Conservation (phyloP, 2,888 invertebrate species). For the Synergus umbraculus region DNA sequence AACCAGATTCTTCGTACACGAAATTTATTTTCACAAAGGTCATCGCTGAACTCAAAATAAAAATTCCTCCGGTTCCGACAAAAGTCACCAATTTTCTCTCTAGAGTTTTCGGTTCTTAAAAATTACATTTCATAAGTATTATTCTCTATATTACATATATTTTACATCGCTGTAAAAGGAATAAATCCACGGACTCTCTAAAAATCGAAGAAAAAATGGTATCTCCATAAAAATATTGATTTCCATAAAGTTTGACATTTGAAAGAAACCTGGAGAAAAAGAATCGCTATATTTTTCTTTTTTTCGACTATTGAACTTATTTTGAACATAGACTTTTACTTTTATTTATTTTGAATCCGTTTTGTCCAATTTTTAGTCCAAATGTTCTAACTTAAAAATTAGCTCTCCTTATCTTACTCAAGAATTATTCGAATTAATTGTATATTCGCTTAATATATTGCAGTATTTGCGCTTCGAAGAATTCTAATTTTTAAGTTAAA, state of each 20-base stretch:
- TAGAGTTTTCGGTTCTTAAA: neutral
- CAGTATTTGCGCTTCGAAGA: neutral
- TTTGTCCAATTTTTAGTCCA: no score
- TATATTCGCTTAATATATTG: no score
- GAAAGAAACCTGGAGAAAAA: neutral
- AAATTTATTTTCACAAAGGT: conserved; percentile 18
- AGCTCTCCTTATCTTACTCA: neutral
- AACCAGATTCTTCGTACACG: neutral
- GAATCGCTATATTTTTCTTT: neutral
- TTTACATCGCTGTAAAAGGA: conserved; percentile 20
- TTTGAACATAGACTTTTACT: no score
- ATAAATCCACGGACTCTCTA: neutral
- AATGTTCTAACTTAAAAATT: no score
- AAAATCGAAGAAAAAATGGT: neutral
- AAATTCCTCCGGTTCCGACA: neutral
- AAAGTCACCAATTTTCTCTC: neutral
- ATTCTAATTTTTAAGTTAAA: neutral
- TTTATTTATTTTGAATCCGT: no score
- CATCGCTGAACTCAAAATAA: neutral
- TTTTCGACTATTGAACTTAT: no score
- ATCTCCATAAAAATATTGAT: conserved; percentile 13
- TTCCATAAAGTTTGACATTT: conserved; percentile 7
- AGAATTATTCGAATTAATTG: neutral
- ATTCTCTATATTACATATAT: conserved; percentile 24
- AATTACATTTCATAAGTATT: conserved; percentile 20